These are phyloP conservation scores for Rhinolophus ferrumequinum DNA, from an alignment of 2,113 vertebrate genomes.

Conservation along the genomic window DNA sequence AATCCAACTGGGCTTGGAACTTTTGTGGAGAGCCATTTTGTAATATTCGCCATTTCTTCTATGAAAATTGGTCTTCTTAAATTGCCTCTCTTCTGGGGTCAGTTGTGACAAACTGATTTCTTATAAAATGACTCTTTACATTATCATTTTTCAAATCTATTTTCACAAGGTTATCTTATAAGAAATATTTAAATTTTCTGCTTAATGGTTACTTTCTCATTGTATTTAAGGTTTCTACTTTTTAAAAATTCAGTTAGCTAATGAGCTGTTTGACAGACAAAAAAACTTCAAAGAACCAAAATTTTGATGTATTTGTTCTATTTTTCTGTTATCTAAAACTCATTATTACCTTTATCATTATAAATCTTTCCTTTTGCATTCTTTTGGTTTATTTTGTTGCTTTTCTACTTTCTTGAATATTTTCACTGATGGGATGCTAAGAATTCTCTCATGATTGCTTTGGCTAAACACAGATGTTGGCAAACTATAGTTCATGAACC, in stretches of 20 bases:
- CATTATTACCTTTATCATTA: not conserved
- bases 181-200: not conserved
- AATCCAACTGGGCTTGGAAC: not conserved
- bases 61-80: not conserved
- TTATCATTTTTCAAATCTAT: not conserved
- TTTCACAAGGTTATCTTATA: not conserved
- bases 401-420: not conserved
- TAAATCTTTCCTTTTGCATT: conserved; percentile 1
- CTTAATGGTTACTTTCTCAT: not conserved
- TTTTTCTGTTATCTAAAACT: not conserved
- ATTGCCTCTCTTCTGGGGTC: not conserved
- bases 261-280: not conserved
- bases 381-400: not conserved
- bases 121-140: not conserved
- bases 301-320: not conserved
- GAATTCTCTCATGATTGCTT: not conserved
- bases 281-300: not conserved
- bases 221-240: not conserved
- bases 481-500: not conserved
- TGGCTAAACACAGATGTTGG: not conserved
- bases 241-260: not conserved
- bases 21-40: not conserved
- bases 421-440: not conserved
- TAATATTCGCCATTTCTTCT: not conserved
- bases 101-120: not conserved